Evolutionary conservation across 35 echinoderm and acorn worm species (phyloP), one percentile per base, ranked within the genome.

Genomic region (Holothuria glaberrima): DNA sequence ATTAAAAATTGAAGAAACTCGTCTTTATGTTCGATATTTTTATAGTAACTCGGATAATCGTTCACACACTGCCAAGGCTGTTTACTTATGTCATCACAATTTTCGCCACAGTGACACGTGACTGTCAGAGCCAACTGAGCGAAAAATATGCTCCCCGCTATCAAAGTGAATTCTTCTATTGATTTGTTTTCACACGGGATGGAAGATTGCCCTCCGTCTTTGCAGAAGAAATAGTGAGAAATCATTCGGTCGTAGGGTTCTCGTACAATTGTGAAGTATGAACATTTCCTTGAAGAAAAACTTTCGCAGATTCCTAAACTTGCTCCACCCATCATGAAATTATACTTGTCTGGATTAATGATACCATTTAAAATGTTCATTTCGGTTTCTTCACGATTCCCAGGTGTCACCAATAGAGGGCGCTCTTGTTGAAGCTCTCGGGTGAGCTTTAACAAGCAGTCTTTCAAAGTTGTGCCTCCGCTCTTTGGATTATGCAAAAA

Each of bases 131-230:
- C 48, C 0, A 94, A 46, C 83, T 94, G 93, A 7, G 82, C 48
- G 58, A 94, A 91, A 84, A 94, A 91, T 65, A 84, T 81, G 82
- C 89, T 94, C 36, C 93, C 93, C 24, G 88, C 89, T 59, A 91
- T 82, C 21, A 88, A 7, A 13, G 84, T 89, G 81, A 84, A 94
- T 26, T 94, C 93, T 83, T 75, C 86, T 20, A 94, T 36, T 0
- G 93, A 48, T 6, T 60, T 77, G 36, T 93, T 70, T 46, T 80
- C 34, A 12, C 86, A 72, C 14, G 74, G 31, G 52, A 83, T 46
- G 46, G 86, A 59, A 46, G 76, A 64, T 19, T 87, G 26, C 61
- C 87, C 81, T 1, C 86, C 92, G 30, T 79, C 89, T 50, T 60
- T 67, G 62, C 92, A 93, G 75, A 89, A 93, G 36, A 75, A 83